Percentiles rank a stretch among this genome's conserved stretches.
phyloP scores from a whole-genome alignment of 2,113 vertebrate genomes.

The Colaptes auratus region DNA sequence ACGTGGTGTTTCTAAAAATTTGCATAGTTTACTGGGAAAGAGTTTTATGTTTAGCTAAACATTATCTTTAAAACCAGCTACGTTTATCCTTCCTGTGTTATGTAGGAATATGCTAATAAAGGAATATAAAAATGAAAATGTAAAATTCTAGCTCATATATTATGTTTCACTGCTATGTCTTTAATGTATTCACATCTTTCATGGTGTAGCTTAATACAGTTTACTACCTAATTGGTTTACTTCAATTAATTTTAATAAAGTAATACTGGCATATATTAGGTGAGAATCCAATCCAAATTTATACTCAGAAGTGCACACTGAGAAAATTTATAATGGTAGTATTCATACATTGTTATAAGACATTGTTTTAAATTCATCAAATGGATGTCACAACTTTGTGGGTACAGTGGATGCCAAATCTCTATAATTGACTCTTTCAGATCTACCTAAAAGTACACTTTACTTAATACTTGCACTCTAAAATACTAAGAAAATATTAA shows the following conservation, averaged over 20 bases:
- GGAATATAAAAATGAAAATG: neutral
- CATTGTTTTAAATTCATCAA: neutral
- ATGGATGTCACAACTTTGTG: neutral
- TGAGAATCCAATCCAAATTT: neutral
- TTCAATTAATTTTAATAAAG: neutral
- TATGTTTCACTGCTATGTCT: neutral
- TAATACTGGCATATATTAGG: neutral
- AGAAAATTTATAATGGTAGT: neutral
- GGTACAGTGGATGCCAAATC: neutral
- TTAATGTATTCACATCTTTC: neutral
- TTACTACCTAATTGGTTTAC: neutral
- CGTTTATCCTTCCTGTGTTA: neutral
- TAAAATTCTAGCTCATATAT: neutral
- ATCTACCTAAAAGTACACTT: neutral
- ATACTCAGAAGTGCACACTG: neutral
- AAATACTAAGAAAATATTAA: neutral
- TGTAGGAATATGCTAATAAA: neutral
- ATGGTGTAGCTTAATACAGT: neutral
- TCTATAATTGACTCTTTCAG: neutral
- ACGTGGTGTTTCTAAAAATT: neutral
- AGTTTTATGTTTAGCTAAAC: neutral
- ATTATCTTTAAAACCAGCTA: neutral
- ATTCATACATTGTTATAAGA: neutral
- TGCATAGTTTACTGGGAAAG: neutral
- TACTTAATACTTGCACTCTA: neutral